Evolutionary conservation across 2,797 vertebrate genomes (phyloP).

Genomic region (Staurois parvus): DNA sequence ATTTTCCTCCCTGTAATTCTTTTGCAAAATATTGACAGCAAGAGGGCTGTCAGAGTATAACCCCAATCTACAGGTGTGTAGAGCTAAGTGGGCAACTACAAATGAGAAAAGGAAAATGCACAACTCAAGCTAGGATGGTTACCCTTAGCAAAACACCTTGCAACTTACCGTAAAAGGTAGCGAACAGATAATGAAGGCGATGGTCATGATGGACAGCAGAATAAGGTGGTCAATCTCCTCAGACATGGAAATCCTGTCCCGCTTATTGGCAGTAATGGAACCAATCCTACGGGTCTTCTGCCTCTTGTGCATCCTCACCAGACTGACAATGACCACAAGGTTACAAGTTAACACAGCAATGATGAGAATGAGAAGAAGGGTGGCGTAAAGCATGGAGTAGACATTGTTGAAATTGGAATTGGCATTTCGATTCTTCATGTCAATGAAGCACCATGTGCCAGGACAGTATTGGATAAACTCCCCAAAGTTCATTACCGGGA

Average conservation of each 20-base stretch:
- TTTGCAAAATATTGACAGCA: background rate
- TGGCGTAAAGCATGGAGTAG: constrained; percentile 84
- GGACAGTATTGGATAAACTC: constrained; percentile 87
- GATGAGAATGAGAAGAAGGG: constrained; percentile 82
- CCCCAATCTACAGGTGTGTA: background rate
- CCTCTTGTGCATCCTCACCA: constrained; percentile 85
- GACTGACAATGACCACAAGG: constrained; percentile 82
- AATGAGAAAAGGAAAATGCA: too few species aligned
- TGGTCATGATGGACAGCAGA: constrained; percentile 89
- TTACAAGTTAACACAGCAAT: constrained; percentile 84
- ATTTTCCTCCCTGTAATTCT: too few species aligned
- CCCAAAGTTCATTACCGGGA: constrained; percentile 81
- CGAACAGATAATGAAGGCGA: constrained; percentile 89
- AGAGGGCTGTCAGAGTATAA: background rate
- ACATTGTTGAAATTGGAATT: fast-evolving
- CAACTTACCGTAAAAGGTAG: constrained; percentile 90
- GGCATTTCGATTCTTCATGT: constrained; percentile 59
- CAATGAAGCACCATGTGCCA: constrained; percentile 95
- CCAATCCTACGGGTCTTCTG: constrained; percentile 66
- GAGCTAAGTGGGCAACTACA: background rate
- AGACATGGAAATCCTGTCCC: constrained; percentile 71
- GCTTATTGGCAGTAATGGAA: constrained; percentile 54
- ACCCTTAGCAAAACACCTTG: background rate
- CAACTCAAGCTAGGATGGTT: too few species aligned
- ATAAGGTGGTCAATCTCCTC: constrained; percentile 90